phyloP scores from a whole-genome alignment of 2,797 vertebrate genomes.

The Coreius guichenoti region DNA sequence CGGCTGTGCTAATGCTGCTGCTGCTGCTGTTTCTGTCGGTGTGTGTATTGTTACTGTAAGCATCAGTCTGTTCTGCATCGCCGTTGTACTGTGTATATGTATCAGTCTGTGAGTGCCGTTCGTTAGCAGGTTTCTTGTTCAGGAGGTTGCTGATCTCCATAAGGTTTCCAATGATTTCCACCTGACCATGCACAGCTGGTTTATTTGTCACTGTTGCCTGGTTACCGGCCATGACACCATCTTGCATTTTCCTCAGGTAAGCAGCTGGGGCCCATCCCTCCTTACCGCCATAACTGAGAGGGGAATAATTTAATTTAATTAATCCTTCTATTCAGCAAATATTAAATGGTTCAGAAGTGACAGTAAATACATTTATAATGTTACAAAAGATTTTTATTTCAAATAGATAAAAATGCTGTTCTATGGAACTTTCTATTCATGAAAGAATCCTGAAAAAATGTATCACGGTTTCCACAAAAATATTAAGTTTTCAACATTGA shows the following conservation, averaged over 20 bases:
- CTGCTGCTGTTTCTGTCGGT: neutral
- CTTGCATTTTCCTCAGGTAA: conserved; percentile 92
- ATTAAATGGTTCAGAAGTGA: neutral
- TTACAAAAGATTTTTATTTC: neutral
- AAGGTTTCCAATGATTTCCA: conserved; percentile 98
- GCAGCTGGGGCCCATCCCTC: conserved; percentile 98
- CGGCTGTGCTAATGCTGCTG: neutral
- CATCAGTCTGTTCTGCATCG: conserved; percentile 1
- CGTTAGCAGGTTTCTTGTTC: conserved; percentile 88
- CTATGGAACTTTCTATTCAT: neutral
- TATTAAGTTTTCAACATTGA: neutral
- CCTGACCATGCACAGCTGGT: conserved; percentile 76
- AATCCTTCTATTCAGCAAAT: neutral
- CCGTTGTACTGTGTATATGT: conserved; percentile 17
- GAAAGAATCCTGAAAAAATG: neutral
- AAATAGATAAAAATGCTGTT: neutral
- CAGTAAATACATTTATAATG: neutral
- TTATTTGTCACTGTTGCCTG: conserved; percentile 73
- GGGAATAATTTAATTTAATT: neutral
- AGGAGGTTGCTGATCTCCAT: conserved; percentile 99
- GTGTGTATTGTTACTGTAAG: conserved; percentile 13
- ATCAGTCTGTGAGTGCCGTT: conserved; percentile 75
- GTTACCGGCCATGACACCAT: conserved; percentile 88
- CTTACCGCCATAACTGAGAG: conserved; percentile 87
- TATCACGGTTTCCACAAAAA: neutral